These are phyloP conservation scores for Chymomyza amoena DNA, from an alignment of 2,888 invertebrate species.

Conservation along the genomic window DNA sequence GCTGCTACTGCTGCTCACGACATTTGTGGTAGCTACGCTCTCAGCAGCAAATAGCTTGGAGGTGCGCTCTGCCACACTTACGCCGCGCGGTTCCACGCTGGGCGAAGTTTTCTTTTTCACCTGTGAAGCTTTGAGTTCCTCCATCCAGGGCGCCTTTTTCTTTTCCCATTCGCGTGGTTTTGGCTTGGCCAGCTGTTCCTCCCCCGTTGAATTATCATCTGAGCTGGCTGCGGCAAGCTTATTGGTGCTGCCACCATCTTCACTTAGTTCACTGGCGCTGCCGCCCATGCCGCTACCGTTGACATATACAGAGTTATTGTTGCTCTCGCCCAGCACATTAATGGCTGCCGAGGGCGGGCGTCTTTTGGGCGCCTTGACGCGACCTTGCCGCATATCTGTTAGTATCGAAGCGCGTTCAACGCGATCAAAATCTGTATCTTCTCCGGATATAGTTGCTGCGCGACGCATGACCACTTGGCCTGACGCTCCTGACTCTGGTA, in stretches of 20 bases:
- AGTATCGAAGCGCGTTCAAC: constrained; percentile 83
- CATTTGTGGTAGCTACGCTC: constrained; percentile 34
- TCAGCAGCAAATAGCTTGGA: constrained; percentile 68
- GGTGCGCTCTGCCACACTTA: constrained; percentile 55
- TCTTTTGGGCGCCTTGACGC: constrained; percentile 81
- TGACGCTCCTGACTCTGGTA: constrained; percentile 59
- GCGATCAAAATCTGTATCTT: constrained; percentile 82
- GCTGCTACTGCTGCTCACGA: constrained; percentile 37
- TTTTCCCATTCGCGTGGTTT: constrained; percentile 86
- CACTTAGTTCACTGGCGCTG: constrained; percentile 61
- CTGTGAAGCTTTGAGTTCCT: constrained; percentile 88
- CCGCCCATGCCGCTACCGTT: constrained; percentile 70
- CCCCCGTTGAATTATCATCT: constrained; percentile 74
- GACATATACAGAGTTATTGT: constrained; percentile 74
- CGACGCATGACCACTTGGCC: constrained; percentile 68
- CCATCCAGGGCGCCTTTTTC: constrained; percentile 89
- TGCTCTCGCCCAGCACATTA: constrained; percentile 75
- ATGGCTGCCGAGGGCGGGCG: constrained; percentile 82
- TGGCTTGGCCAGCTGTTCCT: constrained; percentile 81
- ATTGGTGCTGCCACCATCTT: constrained; percentile 46
- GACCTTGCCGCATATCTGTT: constrained; percentile 83
- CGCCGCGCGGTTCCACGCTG: constrained; percentile 68
- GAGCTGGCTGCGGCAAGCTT: constrained; percentile 60
- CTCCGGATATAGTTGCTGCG: constrained; percentile 71
- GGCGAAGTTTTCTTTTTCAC: constrained; percentile 78